Conservation (phyloP, 2,113 vertebrate species). For the Cyphomyrus discorhynchus region DNA sequence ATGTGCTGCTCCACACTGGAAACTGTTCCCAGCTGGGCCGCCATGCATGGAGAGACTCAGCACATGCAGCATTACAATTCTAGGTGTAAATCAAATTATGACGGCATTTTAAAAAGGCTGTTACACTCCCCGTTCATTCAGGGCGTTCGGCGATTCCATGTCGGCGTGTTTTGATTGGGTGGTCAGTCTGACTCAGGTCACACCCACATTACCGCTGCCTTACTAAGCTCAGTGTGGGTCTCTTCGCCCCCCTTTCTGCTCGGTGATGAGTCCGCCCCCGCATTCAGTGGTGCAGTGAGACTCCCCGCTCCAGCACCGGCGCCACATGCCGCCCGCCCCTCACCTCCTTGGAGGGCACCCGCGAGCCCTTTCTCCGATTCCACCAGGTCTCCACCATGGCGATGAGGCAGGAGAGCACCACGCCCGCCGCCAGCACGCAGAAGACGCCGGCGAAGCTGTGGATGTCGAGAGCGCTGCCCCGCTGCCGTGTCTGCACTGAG, state of each 20-base stretch:
- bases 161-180: not conserved
- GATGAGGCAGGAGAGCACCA: slow-evolving; percentile 96
- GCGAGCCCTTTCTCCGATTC: slow-evolving; percentile 91
- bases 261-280: not conserved
- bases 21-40: not conserved
- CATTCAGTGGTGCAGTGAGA: not conserved
- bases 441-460: slow-evolving; percentile 97
- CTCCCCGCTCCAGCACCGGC: not conserved
- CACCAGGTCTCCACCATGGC: slow-evolving; percentile 98
- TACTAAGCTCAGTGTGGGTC: not conserved
- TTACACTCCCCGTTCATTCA: not conserved
- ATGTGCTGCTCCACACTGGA: not conserved
- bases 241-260: not conserved
- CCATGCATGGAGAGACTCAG: not conserved
- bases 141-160: not conserved
- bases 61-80: not conserved
- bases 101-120: not conserved
- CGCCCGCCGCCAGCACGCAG: slow-evolving; percentile 90
- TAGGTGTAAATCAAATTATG: not conserved
- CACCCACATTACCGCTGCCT: not conserved
- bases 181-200: not conserved
- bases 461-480: slow-evolving; percentile 86
- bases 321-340: slow-evolving; percentile 33
- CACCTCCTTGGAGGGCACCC: slow-evolving; percentile 98
- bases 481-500: slow-evolving; percentile 78